A percentile compares a stretch with the other conserved stretches of the same genome.
Evolutionary conservation across 2,113 vertebrate species (phyloP).

Genomic region (Vulpes ferrilata): DNA sequence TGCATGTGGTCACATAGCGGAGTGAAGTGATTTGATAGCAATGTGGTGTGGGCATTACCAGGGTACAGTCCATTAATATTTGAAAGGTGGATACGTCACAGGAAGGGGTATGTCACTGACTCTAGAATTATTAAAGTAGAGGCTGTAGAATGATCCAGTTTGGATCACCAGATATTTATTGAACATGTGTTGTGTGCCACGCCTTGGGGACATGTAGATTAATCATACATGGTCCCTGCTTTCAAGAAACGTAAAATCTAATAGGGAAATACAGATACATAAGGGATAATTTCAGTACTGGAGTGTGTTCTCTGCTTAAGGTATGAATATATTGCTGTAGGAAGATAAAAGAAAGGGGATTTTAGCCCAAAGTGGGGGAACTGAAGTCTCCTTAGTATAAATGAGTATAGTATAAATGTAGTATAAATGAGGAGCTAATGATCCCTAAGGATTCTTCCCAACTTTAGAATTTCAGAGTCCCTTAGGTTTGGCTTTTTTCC

Average conservation of each 20-base stretch:
- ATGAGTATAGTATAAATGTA: background rate
- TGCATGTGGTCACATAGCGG: accelerated
- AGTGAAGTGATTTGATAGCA: background rate
- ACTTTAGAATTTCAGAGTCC: background rate
- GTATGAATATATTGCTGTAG: no score
- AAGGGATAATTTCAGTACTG: background rate
- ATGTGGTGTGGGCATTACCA: no score
- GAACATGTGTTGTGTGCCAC: background rate
- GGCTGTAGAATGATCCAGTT: background rate
- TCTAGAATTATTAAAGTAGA: background rate
- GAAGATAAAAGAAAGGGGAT: background rate
- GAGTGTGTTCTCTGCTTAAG: background rate
- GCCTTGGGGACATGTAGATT: background rate
- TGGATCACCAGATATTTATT: background rate
- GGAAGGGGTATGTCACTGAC: background rate
- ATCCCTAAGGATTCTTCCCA: background rate
- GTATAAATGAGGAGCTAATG: background rate
- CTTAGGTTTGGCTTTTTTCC: background rate
- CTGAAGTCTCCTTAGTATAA: background rate
- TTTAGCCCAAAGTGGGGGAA: background rate
- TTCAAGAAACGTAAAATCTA: background rate
- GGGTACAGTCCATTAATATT: background rate
- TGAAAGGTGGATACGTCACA: background rate
- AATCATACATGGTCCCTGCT: background rate
- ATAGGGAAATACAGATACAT: background rate